Base-by-base conservation (phyloP, 1,140 invertebrate genomes). In the Dreissena rostriformis region DNA sequence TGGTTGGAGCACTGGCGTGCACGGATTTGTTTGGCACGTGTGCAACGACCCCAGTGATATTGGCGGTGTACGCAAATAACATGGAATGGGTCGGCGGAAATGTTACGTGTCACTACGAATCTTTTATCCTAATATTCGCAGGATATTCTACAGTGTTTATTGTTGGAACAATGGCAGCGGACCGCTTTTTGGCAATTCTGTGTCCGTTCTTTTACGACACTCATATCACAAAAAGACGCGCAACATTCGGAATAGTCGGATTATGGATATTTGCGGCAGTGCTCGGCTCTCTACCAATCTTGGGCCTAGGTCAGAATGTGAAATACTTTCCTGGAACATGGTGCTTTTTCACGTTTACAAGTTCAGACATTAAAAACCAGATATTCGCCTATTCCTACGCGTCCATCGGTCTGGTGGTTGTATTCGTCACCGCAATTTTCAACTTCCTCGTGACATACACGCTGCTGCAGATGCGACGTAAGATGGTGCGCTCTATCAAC, bases 291-390 rank as follows among this genome's bases (percentile, higher is more conserved):
- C 83, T 94, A n/a, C 93, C 93, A 0, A 85, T 94, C 15, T 86
- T 93, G 39, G 92, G 92, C 1, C 78, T 94, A 15, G 93, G 93
- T 0, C 70, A 78, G 63, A 91, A 90, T 73, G 86, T 90, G 8
- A 65, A 87, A 11, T 93, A 92, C 73, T 93, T 89, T 88, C 93
- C 93, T 0, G 88, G 90, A 7, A 93, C 93, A 17, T 94, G 93
- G 93, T 94, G 93, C 82, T 94, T 94, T 88, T 90, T 93, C 82
- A 92, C 93, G 80, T 91, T 92, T 57, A 68, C 71, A 28, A 83
- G 85, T 70, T 67, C 83, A 0, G 76, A 85, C 39, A 17, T 85
- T 0, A 51, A 74, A 57, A 80, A 85, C 28, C 83, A 86, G 17
- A 80, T 88, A 4, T 92, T 92, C 74, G 85, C 87, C 14, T 90